phyloP scores from a whole-genome alignment of 2,888 invertebrate species.

The Oscheius onirici region DNA sequence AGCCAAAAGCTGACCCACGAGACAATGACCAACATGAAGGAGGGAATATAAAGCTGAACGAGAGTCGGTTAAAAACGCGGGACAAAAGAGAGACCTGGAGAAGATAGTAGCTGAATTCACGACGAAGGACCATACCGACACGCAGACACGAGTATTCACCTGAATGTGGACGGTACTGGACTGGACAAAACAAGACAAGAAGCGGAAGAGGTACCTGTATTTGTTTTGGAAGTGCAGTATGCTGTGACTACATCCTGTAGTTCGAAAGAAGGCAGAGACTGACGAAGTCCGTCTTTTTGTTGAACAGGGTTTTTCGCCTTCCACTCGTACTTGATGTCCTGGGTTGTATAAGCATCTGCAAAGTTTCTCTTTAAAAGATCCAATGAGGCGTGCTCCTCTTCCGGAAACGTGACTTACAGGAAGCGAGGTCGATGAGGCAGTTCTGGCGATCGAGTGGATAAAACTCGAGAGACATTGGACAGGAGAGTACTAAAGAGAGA shows the following conservation, averaged over 20 bases:
- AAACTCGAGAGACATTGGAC: conserved; percentile 95
- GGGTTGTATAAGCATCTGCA: conserved; percentile 90
- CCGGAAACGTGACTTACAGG: conserved; percentile 76
- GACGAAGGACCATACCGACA: conserved; percentile 71
- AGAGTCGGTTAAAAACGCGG: conserved; percentile 77
- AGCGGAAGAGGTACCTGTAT: conserved; percentile 81
- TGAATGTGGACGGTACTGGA: conserved; percentile 31
- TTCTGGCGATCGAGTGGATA: conserved; percentile 95
- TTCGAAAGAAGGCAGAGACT: conserved; percentile 85
- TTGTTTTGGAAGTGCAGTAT: conserved; percentile 95
- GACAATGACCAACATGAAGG: conserved; percentile 86
- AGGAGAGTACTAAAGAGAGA: conserved; percentile 92
- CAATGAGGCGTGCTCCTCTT: conserved; percentile 1
- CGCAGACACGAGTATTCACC: conserved; percentile 69
- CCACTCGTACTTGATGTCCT: conserved; percentile 94
- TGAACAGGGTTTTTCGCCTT: conserved; percentile 91
- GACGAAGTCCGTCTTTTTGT: conserved; percentile 75
- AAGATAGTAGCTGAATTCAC: conserved; percentile 83
- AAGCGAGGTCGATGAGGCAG: conserved; percentile 93
- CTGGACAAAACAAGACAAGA: neutral
- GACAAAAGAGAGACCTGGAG: conserved; percentile 87
- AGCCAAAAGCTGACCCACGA: conserved; percentile 65
- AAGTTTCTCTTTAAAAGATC: neutral
- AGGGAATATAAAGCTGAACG: conserved; percentile 89
- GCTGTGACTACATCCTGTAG: conserved; percentile 92